Percentiles rank a stretch among this genome's conserved stretches.
Evolutionary conservation across 2,797 vertebrate species (phyloP).

Genomic region (Mallotus villosus): DNA sequence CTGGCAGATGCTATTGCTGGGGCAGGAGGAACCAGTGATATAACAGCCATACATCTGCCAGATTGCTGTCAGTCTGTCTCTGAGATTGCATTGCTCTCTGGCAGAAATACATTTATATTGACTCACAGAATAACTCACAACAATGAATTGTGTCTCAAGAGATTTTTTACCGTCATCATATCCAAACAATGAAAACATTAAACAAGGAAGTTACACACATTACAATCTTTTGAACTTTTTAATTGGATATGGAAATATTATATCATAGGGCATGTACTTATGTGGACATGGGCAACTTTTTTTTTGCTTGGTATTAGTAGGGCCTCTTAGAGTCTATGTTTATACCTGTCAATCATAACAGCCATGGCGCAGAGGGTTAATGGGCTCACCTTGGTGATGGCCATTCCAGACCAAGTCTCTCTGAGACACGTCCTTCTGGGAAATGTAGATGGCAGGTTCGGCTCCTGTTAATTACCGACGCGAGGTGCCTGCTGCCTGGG

Average conservation of each 20-base stretch:
- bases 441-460: conserved; percentile 27
- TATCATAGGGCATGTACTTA: too few relatives aligned
- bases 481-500: conserved; percentile 39
- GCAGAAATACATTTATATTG: background rate
- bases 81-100: background rate
- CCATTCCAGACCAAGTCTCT: conserved; percentile 37
- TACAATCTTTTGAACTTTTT: too few relatives aligned
- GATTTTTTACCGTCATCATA: too few relatives aligned
- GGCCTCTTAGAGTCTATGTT: too few relatives aligned
- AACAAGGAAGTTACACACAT: too few relatives aligned
- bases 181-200: too few relatives aligned
- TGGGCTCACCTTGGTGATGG: conserved; percentile 58
- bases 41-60: background rate
- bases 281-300: too few relatives aligned
- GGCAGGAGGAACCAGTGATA: background rate
- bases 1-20: conserved; percentile 11
- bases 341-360: too few relatives aligned
- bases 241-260: too few relatives aligned
- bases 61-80: background rate
- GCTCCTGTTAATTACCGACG: conserved; percentile 31
- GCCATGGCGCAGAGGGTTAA: conserved; percentile 46
- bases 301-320: too few relatives aligned
- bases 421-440: conserved; percentile 45
- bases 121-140: too few relatives aligned
- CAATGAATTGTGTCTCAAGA: too few relatives aligned